These are phyloP conservation scores for Caenorhabditis zanzibari DNA, from an alignment of 2,888 invertebrate genomes.

Conservation along the genomic window DNA sequence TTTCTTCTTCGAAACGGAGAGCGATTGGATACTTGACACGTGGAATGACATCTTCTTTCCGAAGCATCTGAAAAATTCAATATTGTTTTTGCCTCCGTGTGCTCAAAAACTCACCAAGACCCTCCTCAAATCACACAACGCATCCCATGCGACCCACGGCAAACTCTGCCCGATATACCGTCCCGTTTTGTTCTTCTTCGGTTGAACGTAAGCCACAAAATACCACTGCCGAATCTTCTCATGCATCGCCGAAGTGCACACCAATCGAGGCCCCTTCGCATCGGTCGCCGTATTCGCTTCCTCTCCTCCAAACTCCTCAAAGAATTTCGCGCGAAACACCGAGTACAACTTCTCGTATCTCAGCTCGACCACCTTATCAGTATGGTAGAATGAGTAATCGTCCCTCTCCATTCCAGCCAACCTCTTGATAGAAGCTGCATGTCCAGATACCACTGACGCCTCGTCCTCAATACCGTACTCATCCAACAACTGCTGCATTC, in stretches of 20 bases:
- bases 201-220: slow-evolving; percentile 69
- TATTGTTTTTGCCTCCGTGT: too few species aligned
- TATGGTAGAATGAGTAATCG: slow-evolving; percentile 81
- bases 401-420: slow-evolving; percentile 77
- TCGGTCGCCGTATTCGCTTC: slow-evolving; percentile 51
- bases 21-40: slow-evolving; percentile 60
- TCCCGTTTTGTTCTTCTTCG: slow-evolving; percentile 34
- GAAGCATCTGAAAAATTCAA: slow-evolving; percentile 47
- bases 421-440: slow-evolving; percentile 67
- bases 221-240: slow-evolving; percentile 71
- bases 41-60: not conserved
- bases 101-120: slow-evolving; percentile 45
- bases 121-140: slow-evolving; percentile 68
- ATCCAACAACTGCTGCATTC: slow-evolving; percentile 77
- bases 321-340: slow-evolving; percentile 74
- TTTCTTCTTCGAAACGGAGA: slow-evolving; percentile 48
- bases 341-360: slow-evolving; percentile 73
- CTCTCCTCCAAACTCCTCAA: slow-evolving; percentile 76
- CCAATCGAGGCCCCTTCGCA: slow-evolving; percentile 42
- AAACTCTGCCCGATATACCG: slow-evolving; percentile 62
- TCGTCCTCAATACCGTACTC: slow-evolving; percentile 80
- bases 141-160: slow-evolving; percentile 80
- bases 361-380: slow-evolving; percentile 80
- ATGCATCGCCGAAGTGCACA: slow-evolving; percentile 61
- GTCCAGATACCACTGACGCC: slow-evolving; percentile 76